Evolutionary conservation across 2,113 vertebrate genomes (phyloP).

Genomic region (Ahaetulla prasina): DNA sequence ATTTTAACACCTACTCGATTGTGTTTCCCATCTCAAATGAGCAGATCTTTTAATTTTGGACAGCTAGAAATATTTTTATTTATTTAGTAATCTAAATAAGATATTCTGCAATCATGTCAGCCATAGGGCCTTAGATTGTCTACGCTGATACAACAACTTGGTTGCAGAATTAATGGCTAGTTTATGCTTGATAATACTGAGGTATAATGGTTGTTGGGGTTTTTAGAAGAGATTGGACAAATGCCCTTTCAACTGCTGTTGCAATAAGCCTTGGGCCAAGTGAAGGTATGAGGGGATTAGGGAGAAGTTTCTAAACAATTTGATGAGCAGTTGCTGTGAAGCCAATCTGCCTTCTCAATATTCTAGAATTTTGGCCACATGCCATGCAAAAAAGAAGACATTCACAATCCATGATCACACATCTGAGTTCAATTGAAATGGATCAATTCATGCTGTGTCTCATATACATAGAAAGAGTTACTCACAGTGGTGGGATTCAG

Average conservation of each 20-base stretch:
- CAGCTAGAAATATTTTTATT: neutral
- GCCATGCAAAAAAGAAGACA: neutral
- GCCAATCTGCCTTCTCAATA: neutral
- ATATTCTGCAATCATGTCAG: neutral
- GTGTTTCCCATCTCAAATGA: neutral
- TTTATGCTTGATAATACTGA: neutral
- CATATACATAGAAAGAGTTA: neutral
- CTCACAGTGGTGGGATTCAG: no score
- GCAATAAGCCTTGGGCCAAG: neutral
- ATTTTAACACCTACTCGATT: neutral
- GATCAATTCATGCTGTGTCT: neutral
- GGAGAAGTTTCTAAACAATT: neutral
- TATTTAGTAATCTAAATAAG: neutral
- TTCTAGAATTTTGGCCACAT: neutral
- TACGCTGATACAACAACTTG: neutral
- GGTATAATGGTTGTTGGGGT: neutral
- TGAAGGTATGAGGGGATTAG: neutral
- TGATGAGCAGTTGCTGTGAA: neutral
- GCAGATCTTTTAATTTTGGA: neutral
- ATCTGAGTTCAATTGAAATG: neutral
- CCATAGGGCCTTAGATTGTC: neutral
- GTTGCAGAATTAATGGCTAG: neutral
- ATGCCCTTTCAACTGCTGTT: neutral
- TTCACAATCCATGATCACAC: neutral
- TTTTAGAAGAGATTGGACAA: neutral